Base-by-base conservation (phyloP, 2,113 vertebrate species). In the Gavialis gangeticus region DNA sequence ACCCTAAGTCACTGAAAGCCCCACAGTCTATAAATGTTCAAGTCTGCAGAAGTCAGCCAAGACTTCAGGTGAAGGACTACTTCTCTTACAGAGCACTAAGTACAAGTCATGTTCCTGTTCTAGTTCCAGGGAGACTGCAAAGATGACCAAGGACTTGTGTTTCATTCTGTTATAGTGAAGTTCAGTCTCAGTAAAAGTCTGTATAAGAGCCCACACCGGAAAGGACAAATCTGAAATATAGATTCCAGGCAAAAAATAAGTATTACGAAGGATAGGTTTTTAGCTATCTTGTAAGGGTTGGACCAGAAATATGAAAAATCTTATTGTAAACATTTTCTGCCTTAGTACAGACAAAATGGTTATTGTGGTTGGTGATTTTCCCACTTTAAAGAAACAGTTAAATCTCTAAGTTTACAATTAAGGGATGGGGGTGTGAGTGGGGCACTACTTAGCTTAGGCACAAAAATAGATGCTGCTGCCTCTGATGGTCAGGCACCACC, bases 1-100 rank as follows among this genome's bases (percentile, higher is more conserved):
- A 92, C 82, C 75, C 67, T 78, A 79, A 92, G 81, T 93, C 63
- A 59, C 81, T 84, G 37, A 95, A 85, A 58, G 60, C 64, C 34
- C 13, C 58, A 79, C 81, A 84, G 63, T 84, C 75, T 67, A 78
- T 62, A 62, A 84, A 88, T 28, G 87, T 87, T 21, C 21, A 79
- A 71, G 69, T 73, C 77, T 84, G 79, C 93, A 91, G 63, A 93
- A 92, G 24, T 86, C 12, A 82, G 19, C 21, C 57, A 63, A 73
- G 24, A 25, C 30, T 88, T 88, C 18, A 75, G 75, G 79, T n/a
- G 90, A 91, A 90, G 80, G 77, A 3, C 13, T 86, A 76, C 87
- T 89, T 93, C 55, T 88, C 54, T 63, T 87, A 88, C 5, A 80
- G 77, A 89, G 71, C 4, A 13, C 63, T 86, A 46, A 81, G 55